These are phyloP conservation scores for Propithecus deckenii DNA, from an alignment of 2,797 vertebrate genomes.

Conservation along the genomic window DNA sequence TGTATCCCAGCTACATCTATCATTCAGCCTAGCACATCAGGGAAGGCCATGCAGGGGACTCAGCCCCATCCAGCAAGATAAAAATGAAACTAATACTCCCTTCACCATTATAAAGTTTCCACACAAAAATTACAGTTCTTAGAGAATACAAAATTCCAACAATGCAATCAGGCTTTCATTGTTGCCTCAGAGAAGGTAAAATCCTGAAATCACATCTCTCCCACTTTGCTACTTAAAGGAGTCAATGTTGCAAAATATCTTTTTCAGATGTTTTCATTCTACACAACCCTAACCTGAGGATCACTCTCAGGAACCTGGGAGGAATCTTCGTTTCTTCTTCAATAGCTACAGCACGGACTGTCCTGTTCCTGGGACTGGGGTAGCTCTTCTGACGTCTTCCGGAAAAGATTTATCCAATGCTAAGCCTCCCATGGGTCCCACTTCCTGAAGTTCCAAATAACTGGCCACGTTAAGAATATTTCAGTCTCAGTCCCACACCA, in stretches of 20 bases:
- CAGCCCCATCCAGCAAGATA: background rate
- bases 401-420: background rate
- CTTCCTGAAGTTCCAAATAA: background rate
- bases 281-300: background rate
- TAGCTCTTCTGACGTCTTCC: background rate
- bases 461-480: background rate
- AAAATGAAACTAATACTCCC: background rate
- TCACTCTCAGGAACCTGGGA: background rate
- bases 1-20: background rate
- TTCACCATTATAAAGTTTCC: background rate
- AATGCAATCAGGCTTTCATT: background rate
- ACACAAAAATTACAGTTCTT: background rate
- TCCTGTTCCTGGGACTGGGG: background rate
- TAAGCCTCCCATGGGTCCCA: background rate
- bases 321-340: background rate
- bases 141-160: background rate
- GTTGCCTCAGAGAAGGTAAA: background rate
- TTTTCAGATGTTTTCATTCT: background rate
- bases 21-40: background rate
- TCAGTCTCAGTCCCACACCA: background rate
- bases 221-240: background rate
- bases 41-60: background rate
- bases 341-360: too few species aligned
- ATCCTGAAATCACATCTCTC: background rate
- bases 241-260: background rate